These are phyloP conservation scores for Heliothis peltigera DNA, from an alignment of 2,888 invertebrate species.

Conservation along the genomic window DNA sequence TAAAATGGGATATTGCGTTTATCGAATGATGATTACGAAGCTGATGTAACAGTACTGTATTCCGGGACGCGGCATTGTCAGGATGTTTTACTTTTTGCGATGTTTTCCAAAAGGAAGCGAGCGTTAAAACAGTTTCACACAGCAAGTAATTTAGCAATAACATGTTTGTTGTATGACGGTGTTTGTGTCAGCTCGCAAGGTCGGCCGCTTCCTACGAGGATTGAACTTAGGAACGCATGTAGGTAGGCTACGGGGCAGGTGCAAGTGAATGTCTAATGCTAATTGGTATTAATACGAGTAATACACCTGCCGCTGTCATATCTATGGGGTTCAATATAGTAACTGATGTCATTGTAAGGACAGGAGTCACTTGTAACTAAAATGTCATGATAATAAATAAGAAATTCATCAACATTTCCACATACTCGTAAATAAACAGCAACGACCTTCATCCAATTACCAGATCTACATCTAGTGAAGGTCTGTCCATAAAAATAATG, in stretches of 20 bases:
- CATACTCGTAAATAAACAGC: conserved; percentile 26
- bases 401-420: conserved; percentile 30
- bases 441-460: conserved; percentile 48
- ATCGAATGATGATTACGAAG: conserved; percentile 18
- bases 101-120: conserved; percentile 42
- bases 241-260: conserved; percentile 64
- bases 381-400: conserved; percentile 9
- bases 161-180: conserved; percentile 44
- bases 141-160: conserved; percentile 23
- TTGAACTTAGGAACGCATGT: conserved; percentile 60
- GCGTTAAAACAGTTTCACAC: conserved; percentile 41
- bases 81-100: conserved; percentile 38
- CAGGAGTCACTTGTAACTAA: conserved; percentile 9
- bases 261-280: conserved; percentile 71
- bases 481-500: conserved; percentile 51
- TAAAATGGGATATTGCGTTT: conserved; percentile 6
- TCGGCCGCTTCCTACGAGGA: conserved; percentile 80
- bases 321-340: conserved; percentile 2
- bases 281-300: conserved; percentile 42
- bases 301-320: conserved; percentile 49
- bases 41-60: conserved; percentile 23
- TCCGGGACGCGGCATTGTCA: conserved; percentile 36
- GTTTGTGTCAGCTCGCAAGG: conserved; percentile 76
- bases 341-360: conserved; percentile 11
- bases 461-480: conserved; percentile 49